Percentiles rank a stretch among this genome's conserved stretches.
Conservation (phyloP, 2,797 vertebrate genomes). For the Buceros bicornis region DNA sequence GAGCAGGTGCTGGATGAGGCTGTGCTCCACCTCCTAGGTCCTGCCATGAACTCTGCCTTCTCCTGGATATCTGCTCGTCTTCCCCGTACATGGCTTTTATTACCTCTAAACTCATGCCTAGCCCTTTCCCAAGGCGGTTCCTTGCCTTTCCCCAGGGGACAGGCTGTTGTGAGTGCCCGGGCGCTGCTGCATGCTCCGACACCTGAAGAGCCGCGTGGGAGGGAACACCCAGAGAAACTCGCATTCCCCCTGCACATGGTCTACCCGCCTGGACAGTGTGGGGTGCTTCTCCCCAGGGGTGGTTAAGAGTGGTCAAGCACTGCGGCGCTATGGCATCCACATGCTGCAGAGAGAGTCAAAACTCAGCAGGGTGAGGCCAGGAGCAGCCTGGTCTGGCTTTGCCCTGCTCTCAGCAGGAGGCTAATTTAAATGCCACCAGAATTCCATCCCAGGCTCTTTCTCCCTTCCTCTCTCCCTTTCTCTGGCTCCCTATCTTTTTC, state of each 20-base stretch:
- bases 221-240: background rate
- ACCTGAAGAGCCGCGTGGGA: background rate
- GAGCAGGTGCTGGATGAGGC: background rate
- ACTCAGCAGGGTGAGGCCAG: background rate
- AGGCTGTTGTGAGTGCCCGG: background rate
- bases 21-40: background rate
- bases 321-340: background rate
- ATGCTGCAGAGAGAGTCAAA: background rate
- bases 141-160: background rate
- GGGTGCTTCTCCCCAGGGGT: background rate
- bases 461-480: background rate
- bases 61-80: no score
- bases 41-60: background rate
- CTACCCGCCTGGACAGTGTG: accelerated
- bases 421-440: background rate
- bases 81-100: background rate
- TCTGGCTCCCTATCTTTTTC: background rate
- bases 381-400: background rate
- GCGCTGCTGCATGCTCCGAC: background rate
- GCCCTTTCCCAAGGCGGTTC: background rate
- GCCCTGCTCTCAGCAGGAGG: background rate
- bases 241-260: background rate
- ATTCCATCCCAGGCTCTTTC: background rate
- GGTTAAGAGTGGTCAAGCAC: background rate
- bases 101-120: background rate